Evolutionary conservation across 2,797 vertebrate species (phyloP), one percentile per base, ranked within the genome.

Genomic region (Sebastes alutus): DNA sequence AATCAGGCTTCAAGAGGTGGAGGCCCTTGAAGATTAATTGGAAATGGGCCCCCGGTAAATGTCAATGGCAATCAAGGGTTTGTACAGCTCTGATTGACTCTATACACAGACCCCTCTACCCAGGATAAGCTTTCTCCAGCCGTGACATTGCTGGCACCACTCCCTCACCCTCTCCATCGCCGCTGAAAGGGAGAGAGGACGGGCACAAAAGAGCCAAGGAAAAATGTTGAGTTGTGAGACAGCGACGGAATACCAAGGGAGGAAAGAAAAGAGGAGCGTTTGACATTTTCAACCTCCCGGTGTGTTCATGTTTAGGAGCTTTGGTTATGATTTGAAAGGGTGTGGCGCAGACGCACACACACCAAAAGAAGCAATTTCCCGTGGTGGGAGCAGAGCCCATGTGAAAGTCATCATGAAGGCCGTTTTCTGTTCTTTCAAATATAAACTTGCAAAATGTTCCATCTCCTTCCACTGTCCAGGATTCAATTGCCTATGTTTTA

Each of bases 1-100:
- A 95, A 96, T 96, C 95, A 96, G 94, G 89, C 95, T 94, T 93
- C 94, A 95, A 95, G 94, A 95, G 93, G 94, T 94, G 93, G 93
- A 96, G 93, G 94, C 92, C 91, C 95, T 95, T 95, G 95, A 96
- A 96, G 95, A 95, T 96, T 96, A 96, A 96, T 96, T 96, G 95
- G 94, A 96, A 95, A 94, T 93, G 89, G 94, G 93, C 89, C 94
- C 94, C 94, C 60, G 81, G 93, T 96, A 96, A 96, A 96, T 96
- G 96, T 96, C 95, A 96, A 94, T 93, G 93, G 92, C 93, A 96
- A 95, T 95, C 93, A 94, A 93, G 94, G 93, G 94, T 94, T 93
- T 92, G 90, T 90, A 88, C 91, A 91, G 90, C 91, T 84, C 90
- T 92, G 93, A 95, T 96, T 94, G 95, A 94, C 94, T 95, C 92